Percentiles rank a stretch among this genome's conserved stretches.
These are phyloP conservation scores for Epirrhoe tristata DNA, from an alignment of 2,888 invertebrate genomes.

Conservation along the genomic window DNA sequence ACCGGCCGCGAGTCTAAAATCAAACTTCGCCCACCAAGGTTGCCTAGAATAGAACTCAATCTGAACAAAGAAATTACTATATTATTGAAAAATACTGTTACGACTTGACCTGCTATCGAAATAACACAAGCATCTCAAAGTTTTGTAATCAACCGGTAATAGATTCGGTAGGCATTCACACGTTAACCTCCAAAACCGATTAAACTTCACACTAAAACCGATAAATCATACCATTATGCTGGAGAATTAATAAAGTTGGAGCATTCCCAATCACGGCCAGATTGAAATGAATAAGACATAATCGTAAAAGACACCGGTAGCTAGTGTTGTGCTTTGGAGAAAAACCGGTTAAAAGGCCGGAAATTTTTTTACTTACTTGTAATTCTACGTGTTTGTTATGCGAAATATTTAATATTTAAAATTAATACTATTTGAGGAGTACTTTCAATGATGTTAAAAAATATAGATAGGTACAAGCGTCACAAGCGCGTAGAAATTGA, in stretches of 20 bases:
- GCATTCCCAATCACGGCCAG: slow-evolving; percentile 69
- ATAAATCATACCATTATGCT: slow-evolving; percentile 45
- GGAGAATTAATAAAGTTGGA: slow-evolving; percentile 54
- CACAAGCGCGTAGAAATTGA: too few species aligned
- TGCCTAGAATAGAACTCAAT: too few species aligned
- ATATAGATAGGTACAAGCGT: too few species aligned
- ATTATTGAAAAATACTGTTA: too few species aligned
- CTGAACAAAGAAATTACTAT: too few species aligned
- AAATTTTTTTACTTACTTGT: neutral
- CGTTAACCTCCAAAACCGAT: slow-evolving; percentile 33
- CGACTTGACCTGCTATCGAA: neutral
- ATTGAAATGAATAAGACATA: slow-evolving; percentile 77
- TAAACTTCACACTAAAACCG: slow-evolving; percentile 44
- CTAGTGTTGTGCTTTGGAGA: slow-evolving; percentile 27
- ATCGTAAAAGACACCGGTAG: slow-evolving; percentile 64
- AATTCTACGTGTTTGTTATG: too few species aligned
- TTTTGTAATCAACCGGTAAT: slow-evolving; percentile 19
- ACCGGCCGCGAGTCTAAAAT: too few species aligned
- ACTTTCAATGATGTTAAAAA: too few species aligned
- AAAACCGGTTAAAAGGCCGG: slow-evolving; percentile 15
- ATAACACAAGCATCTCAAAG: neutral
- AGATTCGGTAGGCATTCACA: slow-evolving; percentile 35
- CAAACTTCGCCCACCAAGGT: too few species aligned
- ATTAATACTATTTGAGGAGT: too few species aligned
- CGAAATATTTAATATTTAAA: too few species aligned